These are phyloP conservation scores for Sinopyrophorus schimmeli DNA, from an alignment of 2,888 invertebrate species.

Conservation along the genomic window DNA sequence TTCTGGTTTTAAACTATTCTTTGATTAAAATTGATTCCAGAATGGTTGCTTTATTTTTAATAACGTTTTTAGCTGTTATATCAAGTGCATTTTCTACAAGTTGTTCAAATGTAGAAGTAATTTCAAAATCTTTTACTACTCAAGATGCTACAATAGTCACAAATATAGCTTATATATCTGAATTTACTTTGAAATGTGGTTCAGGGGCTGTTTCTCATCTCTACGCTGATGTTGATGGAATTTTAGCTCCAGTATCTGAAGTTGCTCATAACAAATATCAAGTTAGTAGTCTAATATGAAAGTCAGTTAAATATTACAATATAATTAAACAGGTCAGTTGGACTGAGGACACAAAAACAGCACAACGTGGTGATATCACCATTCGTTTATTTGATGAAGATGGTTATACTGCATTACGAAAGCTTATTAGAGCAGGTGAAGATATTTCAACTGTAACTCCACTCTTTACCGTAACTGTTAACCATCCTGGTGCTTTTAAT, in stretches of 20 bases:
- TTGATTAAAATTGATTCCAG: no score
- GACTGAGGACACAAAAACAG: constrained; percentile 84
- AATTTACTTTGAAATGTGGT: constrained; percentile 84
- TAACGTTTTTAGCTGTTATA: constrained; percentile 10
- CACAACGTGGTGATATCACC: constrained; percentile 78
- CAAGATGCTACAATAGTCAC: constrained; percentile 90
- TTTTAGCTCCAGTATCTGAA: constrained; percentile 80
- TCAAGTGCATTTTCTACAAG: constrained; percentile 44
- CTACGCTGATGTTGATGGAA: constrained; percentile 88
- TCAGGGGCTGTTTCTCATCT: constrained; percentile 67
- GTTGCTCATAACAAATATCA: constrained; percentile 81
- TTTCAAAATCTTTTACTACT: constrained; percentile 84
- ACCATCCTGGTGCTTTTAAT: constrained; percentile 80
- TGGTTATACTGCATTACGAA: constrained; percentile 82
- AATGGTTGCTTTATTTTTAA: no score
- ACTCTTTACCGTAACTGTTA: constrained; percentile 70
- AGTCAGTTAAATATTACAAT: constrained; percentile 8
- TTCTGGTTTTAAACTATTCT: no score
- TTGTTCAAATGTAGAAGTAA: constrained; percentile 68
- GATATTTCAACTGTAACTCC: constrained; percentile 68
- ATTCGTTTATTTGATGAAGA: constrained; percentile 90
- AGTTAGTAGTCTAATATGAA: constrained; percentile 60
- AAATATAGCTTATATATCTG: constrained; percentile 87
- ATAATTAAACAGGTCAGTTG: constrained; percentile 79
- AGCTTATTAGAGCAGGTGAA: constrained; percentile 76